These are phyloP conservation scores for Pyxicephalus adspersus DNA, from an alignment of 2,113 vertebrate species.

Conservation along the genomic window DNA sequence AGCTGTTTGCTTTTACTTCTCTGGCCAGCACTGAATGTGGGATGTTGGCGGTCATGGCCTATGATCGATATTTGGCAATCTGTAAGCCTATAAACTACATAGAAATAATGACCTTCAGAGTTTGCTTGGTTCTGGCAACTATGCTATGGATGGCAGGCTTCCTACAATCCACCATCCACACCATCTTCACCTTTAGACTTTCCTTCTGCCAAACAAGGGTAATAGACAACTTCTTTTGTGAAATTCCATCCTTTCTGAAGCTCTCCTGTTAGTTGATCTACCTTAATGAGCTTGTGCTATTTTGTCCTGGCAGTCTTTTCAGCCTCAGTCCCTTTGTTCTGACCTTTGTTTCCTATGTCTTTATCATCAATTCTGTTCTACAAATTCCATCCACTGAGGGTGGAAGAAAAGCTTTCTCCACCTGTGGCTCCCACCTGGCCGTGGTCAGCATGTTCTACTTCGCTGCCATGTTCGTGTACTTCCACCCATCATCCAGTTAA, in stretches of 20 bases:
- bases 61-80: neutral
- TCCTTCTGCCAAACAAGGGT: neutral
- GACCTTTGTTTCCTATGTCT: neutral
- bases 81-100: slow-evolving; percentile 7
- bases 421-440: neutral
- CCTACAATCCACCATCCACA: neutral
- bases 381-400: neutral
- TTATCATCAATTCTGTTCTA: neutral
- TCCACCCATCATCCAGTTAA: neutral
- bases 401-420: neutral
- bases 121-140: neutral
- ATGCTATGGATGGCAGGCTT: neutral
- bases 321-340: neutral
- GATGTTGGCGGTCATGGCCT: neutral
- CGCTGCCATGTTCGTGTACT: neutral
- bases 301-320: neutral
- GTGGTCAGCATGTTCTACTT: slow-evolving; percentile 17
- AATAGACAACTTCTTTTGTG: neutral
- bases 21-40: slow-evolving; percentile 44
- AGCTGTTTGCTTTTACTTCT: slow-evolving; percentile 66
- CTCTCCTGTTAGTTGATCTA: neutral
- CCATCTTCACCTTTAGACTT: neutral
- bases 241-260: neutral
- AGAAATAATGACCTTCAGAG: neutral
- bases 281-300: neutral